These are phyloP conservation scores for Notodonta dromedarius DNA, from an alignment of 2,888 invertebrate genomes.

Conservation along the genomic window DNA sequence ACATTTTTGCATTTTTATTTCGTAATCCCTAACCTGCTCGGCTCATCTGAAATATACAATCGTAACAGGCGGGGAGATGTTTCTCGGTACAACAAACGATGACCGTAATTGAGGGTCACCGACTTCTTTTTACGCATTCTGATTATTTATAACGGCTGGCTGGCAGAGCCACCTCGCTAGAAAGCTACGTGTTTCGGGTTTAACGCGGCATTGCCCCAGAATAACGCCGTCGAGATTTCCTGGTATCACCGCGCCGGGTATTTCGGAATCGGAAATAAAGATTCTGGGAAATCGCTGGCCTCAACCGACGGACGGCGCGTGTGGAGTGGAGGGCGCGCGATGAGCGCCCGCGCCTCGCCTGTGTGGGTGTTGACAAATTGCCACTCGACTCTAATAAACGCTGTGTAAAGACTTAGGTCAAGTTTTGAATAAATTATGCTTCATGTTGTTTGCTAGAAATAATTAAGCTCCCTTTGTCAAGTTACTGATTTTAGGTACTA, in stretches of 20 bases:
- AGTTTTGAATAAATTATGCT: conserved; percentile 14
- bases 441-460: conserved; percentile 3
- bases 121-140: conserved; percentile 72
- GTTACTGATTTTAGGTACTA: too few species aligned
- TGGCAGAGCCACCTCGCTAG: conserved; percentile 69
- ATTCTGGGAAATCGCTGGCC: conserved; percentile 78
- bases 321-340: conserved; percentile 55
- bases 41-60: conserved; percentile 19
- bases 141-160: conserved; percentile 77
- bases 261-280: conserved; percentile 82
- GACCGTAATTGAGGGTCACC: conserved; percentile 67
- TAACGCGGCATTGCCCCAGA: conserved; percentile 77
- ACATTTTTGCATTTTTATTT: conserved; percentile 40
- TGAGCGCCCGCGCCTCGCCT: conserved; percentile 19
- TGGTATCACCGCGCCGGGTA: conserved; percentile 72
- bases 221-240: conserved; percentile 77
- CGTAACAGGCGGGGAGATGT: conserved; percentile 24
- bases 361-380: conserved; percentile 37
- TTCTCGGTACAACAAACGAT: conserved; percentile 50
- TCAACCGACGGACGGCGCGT: conserved; percentile 50
- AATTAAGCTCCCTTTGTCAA: background rate
- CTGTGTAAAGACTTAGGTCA: conserved; percentile 28
- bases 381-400: conserved; percentile 21
- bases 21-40: conserved; percentile 10
- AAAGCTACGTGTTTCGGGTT: conserved; percentile 75